Conservation (phyloP, 1,140 invertebrate species). For the Nasonia longicornis region DNA sequence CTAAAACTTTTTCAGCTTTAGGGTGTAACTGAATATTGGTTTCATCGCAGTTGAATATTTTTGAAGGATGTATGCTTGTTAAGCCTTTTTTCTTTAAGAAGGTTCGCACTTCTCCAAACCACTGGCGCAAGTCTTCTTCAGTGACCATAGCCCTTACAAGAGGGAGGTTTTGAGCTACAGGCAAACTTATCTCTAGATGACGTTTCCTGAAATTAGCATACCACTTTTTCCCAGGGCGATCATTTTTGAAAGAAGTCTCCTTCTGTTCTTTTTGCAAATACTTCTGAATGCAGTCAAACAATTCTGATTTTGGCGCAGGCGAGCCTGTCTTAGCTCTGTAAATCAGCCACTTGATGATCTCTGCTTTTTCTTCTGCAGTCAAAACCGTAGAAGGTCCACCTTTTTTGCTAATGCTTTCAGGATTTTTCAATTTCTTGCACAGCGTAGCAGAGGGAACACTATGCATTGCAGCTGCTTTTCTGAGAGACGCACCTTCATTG, state of each 20-base stretch:
- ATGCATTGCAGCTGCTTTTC: too few relatives aligned
- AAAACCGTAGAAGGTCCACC: too few relatives aligned
- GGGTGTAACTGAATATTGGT: slow-evolving; percentile 56
- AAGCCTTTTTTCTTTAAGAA: slow-evolving; percentile 47
- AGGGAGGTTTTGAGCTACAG: slow-evolving; percentile 51
- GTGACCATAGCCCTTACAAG: slow-evolving; percentile 44
- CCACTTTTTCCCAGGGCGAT: slow-evolving; percentile 51
- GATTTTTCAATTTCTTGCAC: too few relatives aligned
- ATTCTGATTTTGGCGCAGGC: too few relatives aligned
- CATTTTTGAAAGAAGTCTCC: slow-evolving; percentile 51
- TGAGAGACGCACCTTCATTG: too few relatives aligned
- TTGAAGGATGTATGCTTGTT: slow-evolving; percentile 46
- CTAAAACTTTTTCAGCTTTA: slow-evolving; percentile 52
- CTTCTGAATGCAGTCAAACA: slow-evolving; percentile 54
- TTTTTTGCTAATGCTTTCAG: too few relatives aligned
- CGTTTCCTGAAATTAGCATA: slow-evolving; percentile 48
- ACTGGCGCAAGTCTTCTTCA: slow-evolving; percentile 43
- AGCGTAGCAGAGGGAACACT: too few relatives aligned
- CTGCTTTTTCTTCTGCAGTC: too few relatives aligned
- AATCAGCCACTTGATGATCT: too few relatives aligned
- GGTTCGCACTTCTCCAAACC: slow-evolving; percentile 45
- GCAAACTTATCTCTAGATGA: slow-evolving; percentile 47
- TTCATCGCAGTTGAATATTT: slow-evolving; percentile 59
- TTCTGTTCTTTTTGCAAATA: slow-evolving; percentile 53
- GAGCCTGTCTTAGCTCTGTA: too few relatives aligned